phyloP scores from a whole-genome alignment of 2,888 invertebrate species.

The Ligdia adustata region DNA sequence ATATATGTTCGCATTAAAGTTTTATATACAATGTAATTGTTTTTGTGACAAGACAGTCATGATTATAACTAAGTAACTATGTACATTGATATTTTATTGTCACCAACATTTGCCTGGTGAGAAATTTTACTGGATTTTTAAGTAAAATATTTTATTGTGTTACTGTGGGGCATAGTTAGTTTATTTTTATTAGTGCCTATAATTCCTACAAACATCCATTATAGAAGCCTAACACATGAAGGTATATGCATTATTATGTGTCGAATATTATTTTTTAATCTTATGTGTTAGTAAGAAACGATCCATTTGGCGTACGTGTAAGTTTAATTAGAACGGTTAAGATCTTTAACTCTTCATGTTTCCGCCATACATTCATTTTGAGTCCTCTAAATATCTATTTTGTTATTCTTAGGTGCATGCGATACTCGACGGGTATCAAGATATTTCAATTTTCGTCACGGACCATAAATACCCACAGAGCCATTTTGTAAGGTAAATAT shows the following conservation, averaged over 20 bases:
- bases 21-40: conserved; percentile 60
- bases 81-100: conserved; percentile 82
- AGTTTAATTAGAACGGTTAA: too few relatives aligned
- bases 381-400: too few relatives aligned
- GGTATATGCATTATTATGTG: too few relatives aligned
- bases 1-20: conserved; percentile 46
- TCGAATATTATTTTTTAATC: too few relatives aligned
- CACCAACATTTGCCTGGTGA: conserved; percentile 78
- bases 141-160: conserved; percentile 4
- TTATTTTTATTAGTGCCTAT: conserved; percentile 8
- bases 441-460: too few relatives aligned
- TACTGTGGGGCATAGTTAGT: conserved; percentile 7
- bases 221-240: conserved; percentile 21
- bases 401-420: too few relatives aligned
- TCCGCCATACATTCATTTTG: too few relatives aligned
- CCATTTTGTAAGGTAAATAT: conserved; percentile 1
- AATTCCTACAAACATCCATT: conserved; percentile 11
- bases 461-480: too few relatives aligned
- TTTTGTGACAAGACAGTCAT: conserved; percentile 48
- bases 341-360: too few relatives aligned
- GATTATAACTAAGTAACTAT: conserved; percentile 59
- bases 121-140: conserved; percentile 38
- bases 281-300: too few relatives aligned
- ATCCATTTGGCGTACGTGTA: too few relatives aligned
- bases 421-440: too few relatives aligned